Base-by-base conservation (phyloP, 2,888 invertebrate genomes). In the Athalia cordata region DNA sequence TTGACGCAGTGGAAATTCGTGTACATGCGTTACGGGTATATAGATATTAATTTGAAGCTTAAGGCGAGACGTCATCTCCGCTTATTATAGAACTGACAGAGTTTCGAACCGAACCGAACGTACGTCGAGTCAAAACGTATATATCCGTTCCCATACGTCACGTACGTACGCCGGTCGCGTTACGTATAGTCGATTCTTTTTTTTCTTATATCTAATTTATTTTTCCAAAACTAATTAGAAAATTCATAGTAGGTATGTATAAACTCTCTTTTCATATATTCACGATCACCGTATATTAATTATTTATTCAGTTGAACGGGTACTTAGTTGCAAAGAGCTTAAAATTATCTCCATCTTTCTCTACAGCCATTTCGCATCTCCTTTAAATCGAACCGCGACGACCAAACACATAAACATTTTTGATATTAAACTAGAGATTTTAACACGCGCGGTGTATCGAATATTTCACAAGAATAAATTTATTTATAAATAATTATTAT, bases 171-270 rank as follows among this genome's bases (percentile, higher is more conserved):
- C n/a, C 45, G 45, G 57, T 74, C 61, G 59, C 67, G 80, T 75
- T 80, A 81, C 79, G 67, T 74, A 47, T 81, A 79, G 79, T 80
- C 77, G 79, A 59, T 13, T 77, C 47, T 13, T 55, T 67, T 64
- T 77, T 57, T 52, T 67, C 75, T 81, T 52, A 65, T 65, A 52
- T 67, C 47, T 13, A 65, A 52, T 47, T 78, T 45, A 29, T 77
- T 52, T 59, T 76, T 64, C 15, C 57, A 9, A 49, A 68, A 55
- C 67, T 50, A 50, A 67, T 67, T 67, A 67, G 9, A 47, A 67
- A 29, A 29, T 29, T 29, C 29, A 29, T 29, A 2, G 29, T 29
- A 29, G 1, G 29, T 29, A 29, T n/a, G n/a, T n/a, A n/a, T n/a
- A 2, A 29, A 29, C 29, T 50, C 50, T 50, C 50, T 67, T 6